Evolutionary conservation across 2,113 vertebrate genomes (phyloP).

Genomic region (Chiloscyllium plagiosum): DNA sequence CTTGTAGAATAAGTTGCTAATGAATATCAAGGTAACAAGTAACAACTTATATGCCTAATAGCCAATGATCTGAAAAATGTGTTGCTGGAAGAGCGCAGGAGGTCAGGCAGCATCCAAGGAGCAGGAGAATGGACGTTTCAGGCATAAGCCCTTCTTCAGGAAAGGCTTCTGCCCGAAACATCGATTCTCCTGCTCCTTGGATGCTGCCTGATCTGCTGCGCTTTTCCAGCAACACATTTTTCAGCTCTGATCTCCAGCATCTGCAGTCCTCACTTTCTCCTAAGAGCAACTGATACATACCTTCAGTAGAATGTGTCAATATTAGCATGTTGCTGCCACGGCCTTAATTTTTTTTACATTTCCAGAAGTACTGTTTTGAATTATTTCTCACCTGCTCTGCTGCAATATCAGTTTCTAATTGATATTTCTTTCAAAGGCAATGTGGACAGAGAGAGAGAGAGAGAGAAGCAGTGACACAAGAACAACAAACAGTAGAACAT

Average conservation of each 20-base stretch:
- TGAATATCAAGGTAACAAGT: neutral
- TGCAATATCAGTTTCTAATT: slow-evolving; percentile 8
- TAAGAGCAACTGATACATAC: neutral
- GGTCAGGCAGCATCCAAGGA: no score
- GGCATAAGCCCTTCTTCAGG: no score
- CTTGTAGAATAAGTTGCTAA: neutral
- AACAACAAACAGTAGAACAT: slow-evolving; percentile 43
- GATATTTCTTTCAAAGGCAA: slow-evolving; percentile 10
- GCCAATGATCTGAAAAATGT: no score
- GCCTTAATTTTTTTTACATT: neutral
- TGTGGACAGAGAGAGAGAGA: neutral
- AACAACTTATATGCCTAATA: neutral
- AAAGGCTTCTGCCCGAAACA: no score
- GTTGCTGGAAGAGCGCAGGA: no score
- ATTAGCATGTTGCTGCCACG: neutral
- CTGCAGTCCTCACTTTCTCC: no score
- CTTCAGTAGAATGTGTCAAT: neutral
- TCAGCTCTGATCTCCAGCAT: no score
- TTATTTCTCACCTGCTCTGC: neutral
- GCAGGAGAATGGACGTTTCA: no score
- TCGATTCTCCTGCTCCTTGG: no score
- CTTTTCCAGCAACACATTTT: no score
- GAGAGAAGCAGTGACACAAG: neutral
- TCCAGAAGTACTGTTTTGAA: neutral
- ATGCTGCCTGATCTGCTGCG: no score